Conservation (phyloP, 2,888 invertebrate species). For the Physocephala rufipes region DNA sequence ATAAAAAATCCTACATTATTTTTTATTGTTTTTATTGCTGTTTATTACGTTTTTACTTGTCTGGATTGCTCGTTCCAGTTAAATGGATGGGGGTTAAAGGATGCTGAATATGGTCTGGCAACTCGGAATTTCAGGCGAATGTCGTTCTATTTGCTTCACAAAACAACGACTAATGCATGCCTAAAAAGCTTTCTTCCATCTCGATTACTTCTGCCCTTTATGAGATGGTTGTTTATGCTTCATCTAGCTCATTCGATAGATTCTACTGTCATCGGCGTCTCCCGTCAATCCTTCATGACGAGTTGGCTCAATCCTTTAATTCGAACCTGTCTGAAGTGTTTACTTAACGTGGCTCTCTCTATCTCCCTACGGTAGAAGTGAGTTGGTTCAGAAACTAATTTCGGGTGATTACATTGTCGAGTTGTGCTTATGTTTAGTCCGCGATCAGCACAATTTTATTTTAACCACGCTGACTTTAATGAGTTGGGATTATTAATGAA, state of each 20-base stretch:
- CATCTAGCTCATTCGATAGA: too few species aligned
- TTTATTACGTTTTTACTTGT: not conserved
- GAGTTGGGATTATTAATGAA: not conserved
- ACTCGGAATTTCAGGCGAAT: too few species aligned
- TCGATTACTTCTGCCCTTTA: not conserved
- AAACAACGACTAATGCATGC: not conserved
- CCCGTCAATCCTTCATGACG: conserved; percentile 3
- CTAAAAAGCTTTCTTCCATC: not conserved
- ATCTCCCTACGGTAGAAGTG: too few species aligned
- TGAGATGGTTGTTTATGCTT: too few species aligned
- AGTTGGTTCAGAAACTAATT: not conserved
- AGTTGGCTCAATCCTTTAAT: too few species aligned
- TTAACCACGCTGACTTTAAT: not conserved
- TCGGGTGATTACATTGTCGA: conserved; percentile 12
- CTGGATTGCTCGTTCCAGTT: not conserved
- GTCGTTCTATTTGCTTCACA: not conserved
- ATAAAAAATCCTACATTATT: too few species aligned
- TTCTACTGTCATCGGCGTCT: not conserved
- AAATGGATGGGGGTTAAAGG: too few species aligned
- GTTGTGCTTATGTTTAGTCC: not conserved
- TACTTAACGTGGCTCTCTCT: not conserved
- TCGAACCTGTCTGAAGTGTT: too few species aligned
- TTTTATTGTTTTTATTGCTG: too few species aligned
- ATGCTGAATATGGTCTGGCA: not conserved
- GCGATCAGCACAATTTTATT: not conserved